Base-by-base conservation (phyloP, 2,797 vertebrate genomes). In the Gadopsis bispinosus region DNA sequence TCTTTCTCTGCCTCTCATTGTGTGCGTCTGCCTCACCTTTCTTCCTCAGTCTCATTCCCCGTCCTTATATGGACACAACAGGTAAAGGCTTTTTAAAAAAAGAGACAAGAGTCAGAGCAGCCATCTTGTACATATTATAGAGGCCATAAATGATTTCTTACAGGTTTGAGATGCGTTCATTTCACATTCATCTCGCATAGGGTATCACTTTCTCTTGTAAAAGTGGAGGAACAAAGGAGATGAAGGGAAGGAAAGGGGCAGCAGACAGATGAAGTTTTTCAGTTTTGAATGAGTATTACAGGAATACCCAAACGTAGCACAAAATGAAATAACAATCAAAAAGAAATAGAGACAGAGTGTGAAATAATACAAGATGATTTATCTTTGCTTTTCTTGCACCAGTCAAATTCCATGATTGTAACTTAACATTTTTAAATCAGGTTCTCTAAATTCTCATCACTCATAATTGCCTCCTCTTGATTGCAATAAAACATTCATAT, bases 121-220 rank as follows among this genome's bases (percentile, higher is more conserved):
- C 51, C 51, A 19, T 69, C 3, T 47, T 77, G 26, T 58, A 7
- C 53, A 43, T 67, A 66, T 55, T 67, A 66, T 55, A 20, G 55
- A 84, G 14, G 17, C 31, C 17, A 69, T 88, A 64, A 73, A 86
- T 83, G 1, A 80, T 73, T 84, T 48, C 79, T 41, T 55, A 12
- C 13, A 39, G 10, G 62, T 72, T 61, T 63, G 26, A 85, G 68
- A 53, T 47, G 60, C 31, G 45, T 68, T 77, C 29, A 39, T 80
- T 79, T 68, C 7, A 69, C 51, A 80, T 86, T 82, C 54, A 33
- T 31, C 4, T 56, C 48, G 13, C 48, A 54, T 29, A 53, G 29
- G n/a, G 45, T 22, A 41, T 75, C 48, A n/a, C 58, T 69, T 77
- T 72, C 45, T 69, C 33, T 55, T 56, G 31, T 55, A 7, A 41